Conservation (phyloP, 2,797 vertebrate species). For the Silurus lanzhouensis region DNA sequence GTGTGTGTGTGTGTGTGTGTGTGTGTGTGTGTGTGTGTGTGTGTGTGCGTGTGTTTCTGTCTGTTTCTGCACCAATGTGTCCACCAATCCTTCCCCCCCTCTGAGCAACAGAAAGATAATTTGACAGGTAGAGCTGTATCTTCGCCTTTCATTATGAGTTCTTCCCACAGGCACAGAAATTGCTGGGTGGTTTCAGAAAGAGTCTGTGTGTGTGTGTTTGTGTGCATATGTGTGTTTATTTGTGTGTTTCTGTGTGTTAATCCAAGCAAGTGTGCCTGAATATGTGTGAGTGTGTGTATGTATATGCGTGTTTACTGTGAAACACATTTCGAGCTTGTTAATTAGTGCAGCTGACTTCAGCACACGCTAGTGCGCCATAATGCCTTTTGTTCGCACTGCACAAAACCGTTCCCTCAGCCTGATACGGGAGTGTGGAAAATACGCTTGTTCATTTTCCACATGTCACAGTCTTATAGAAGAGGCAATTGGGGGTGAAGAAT, state of each 20-base stretch:
- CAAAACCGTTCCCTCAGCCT: slow-evolving; percentile 42
- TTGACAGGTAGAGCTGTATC: slow-evolving; percentile 51
- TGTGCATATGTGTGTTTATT: not conserved
- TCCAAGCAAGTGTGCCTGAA: not conserved
- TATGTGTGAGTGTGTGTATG: not conserved
- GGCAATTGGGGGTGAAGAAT: slow-evolving; percentile 59
- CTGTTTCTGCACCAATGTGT: slow-evolving; percentile 14
- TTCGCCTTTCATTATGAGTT: slow-evolving; percentile 55
- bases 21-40: not conserved
- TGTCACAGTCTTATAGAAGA: slow-evolving; percentile 49
- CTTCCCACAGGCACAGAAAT: slow-evolving; percentile 45
- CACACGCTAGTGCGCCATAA: slow-evolving; percentile 35
- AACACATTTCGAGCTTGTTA: slow-evolving; percentile 38
- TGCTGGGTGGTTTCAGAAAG: slow-evolving; percentile 39
- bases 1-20: not conserved
- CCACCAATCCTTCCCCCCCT: slow-evolving; percentile 20
- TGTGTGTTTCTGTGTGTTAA: slow-evolving; percentile 5
- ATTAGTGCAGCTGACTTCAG: slow-evolving; percentile 44
- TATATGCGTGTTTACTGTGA: slow-evolving; percentile 37
- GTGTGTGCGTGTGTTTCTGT: not conserved
- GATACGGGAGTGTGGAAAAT: slow-evolving; percentile 51
- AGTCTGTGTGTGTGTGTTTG: slow-evolving; percentile 3
- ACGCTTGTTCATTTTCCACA: slow-evolving; percentile 53
- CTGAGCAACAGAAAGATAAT: slow-evolving; percentile 44
- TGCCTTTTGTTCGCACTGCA: slow-evolving; percentile 49